These are phyloP conservation scores for Benthosema pterotum DNA, from an alignment of 2,797 vertebrate species.

Conservation along the genomic window DNA sequence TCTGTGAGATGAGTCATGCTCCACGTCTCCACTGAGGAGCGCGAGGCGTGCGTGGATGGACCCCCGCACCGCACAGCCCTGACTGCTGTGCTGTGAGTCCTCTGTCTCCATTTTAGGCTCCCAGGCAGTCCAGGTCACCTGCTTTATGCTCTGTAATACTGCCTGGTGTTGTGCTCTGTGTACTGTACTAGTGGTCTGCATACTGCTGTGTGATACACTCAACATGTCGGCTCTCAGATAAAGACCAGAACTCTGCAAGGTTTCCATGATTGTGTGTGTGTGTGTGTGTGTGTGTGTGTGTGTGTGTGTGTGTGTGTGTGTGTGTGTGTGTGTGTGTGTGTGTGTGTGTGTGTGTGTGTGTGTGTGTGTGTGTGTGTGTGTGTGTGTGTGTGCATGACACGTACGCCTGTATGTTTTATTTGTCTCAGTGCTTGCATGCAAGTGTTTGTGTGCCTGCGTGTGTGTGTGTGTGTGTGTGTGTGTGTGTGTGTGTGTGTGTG, in stretches of 20 bases:
- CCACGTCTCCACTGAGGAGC: slow-evolving; percentile 43
- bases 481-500: too few relatives aligned
- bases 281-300: too few relatives aligned
- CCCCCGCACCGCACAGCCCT: slow-evolving; percentile 35
- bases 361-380: neutral
- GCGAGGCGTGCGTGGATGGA: slow-evolving; percentile 3
- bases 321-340: too few relatives aligned
- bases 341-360: too few relatives aligned
- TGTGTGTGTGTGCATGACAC: neutral
- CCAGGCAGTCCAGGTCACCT: slow-evolving; percentile 30
- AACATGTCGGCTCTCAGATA: slow-evolving; percentile 15
- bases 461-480: neutral
- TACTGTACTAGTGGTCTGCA: too few relatives aligned
- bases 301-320: neutral
- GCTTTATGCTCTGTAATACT: neutral
- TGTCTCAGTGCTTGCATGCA: neutral
- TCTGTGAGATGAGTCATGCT: slow-evolving; percentile 71
- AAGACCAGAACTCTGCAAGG: slow-evolving; percentile 21
- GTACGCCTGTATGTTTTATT: neutral
- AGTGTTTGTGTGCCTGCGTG: slow-evolving; percentile 3
- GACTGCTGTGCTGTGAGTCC: slow-evolving; percentile 41
- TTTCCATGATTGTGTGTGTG: slow-evolving; percentile 1
- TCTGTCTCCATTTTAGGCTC: slow-evolving; percentile 16
- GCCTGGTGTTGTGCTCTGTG: too few relatives aligned
- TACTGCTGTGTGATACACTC: slow-evolving; percentile 16